Conservation (phyloP, 2,797 vertebrate species). For the Limnodromus scolopaceus region DNA sequence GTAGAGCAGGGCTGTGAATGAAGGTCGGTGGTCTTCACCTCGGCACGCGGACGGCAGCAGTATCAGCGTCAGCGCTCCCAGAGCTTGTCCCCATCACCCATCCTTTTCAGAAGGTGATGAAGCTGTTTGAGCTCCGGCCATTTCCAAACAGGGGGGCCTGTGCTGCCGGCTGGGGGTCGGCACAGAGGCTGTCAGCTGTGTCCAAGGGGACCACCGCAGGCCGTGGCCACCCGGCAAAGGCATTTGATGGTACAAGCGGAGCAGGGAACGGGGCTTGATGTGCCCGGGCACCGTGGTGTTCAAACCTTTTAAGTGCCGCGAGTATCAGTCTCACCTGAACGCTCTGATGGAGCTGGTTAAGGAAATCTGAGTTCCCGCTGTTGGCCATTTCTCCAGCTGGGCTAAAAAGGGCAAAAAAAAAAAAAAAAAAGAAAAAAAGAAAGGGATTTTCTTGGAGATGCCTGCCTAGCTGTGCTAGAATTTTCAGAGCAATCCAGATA, state of each 20-base stretch:
- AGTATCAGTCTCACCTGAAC: background rate
- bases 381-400: background rate
- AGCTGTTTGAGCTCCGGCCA: background rate
- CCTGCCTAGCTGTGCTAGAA: background rate
- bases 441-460: background rate
- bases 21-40: background rate
- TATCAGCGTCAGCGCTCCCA: background rate
- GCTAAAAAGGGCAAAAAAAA: background rate
- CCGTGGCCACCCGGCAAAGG: background rate
- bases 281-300: rapidly evolving
- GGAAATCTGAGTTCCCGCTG: background rate
- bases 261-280: background rate
- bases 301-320: background rate
- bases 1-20: background rate
- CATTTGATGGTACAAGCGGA: background rate
- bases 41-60: background rate
- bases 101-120: background rate
- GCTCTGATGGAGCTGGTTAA: background rate
- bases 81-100: background rate
- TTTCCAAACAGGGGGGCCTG: background rate
- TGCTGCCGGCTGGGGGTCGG: background rate
- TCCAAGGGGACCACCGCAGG: background rate
- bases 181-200: background rate
- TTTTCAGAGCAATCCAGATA: background rate
- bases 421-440: background rate